Base-by-base conservation (phyloP, 2,888 invertebrate genomes). In the Operophtera brumata region DNA sequence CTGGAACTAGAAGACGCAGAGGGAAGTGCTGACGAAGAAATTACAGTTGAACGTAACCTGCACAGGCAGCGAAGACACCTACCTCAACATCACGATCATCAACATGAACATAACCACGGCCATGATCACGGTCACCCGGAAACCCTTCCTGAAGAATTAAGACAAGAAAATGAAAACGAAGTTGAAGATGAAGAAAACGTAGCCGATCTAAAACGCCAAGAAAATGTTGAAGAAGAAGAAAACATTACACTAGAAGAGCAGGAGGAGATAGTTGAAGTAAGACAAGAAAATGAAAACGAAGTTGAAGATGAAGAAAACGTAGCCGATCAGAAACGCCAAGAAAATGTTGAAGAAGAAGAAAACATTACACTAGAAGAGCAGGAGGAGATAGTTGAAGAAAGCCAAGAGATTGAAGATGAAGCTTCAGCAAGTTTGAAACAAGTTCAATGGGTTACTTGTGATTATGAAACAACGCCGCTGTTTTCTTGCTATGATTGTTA, bases 401-500 rank as follows among this genome's bases (percentile, higher is more conserved):
- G 6, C 9, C 12, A 46, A n/a, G 20, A 34, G n/a, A 20, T 20
- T 20, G 20, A 20, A 20, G 11, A 9, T 30, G 34, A 34, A 30
- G 30, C 3, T 30, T 7, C 30, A 30, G 30, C 30, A 30, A 30
- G 8, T 30, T 30, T 30, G 0, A 30, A 2, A 9, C 30, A n/a
- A n/a, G n/a, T n/a, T n/a, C n/a, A 30, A 30, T 30, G 30, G 40
- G 45, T 54, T 1, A 13, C 13, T n/a, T 48, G 45, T 42, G 13
- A 46, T 14, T 48, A 20, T 6, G 34, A 32, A 28, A 28, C 32
- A 4, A 34, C 14, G 1, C 44, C 49, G 1, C 30, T 53, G 3
- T 9, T 39, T 9, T 47, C 50, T 8, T 57, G 47, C 9, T 35
- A 36, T 13, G 54, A 57, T 25, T 54, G 54, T 25, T 36, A 37